Evolutionary conservation across 2,797 vertebrate species (phyloP).

Genomic region (Phyllotis vaccarum): DNA sequence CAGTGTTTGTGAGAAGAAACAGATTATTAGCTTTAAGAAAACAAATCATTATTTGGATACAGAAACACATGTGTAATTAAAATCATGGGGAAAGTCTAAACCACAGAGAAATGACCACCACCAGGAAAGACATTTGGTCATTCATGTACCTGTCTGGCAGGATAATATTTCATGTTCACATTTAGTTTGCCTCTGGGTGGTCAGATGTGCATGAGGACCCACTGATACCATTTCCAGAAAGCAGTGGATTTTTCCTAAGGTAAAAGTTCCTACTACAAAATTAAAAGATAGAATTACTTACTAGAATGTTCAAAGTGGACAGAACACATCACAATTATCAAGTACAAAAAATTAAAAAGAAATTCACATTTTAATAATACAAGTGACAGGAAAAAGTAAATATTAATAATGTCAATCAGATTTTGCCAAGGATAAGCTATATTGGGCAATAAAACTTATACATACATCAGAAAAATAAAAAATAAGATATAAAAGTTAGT

Average conservation of each 20-base stretch:
- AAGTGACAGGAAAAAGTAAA: neutral
- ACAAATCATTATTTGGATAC: neutral
- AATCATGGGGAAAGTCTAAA: neutral
- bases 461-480: neutral
- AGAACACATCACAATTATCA: neutral
- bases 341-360: neutral
- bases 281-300: neutral
- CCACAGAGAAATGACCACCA: neutral
- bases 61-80: neutral
- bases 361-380: neutral
- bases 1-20: neutral
- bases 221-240: neutral
- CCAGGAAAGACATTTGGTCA: neutral
- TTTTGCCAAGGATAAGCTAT: neutral
- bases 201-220: neutral
- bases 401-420: neutral
- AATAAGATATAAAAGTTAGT: neutral
- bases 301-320: neutral
- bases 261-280: conserved; percentile 18
- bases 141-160: neutral
- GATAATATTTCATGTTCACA: too few relatives aligned
- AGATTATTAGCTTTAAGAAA: neutral
- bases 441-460: neutral
- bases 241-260: neutral
- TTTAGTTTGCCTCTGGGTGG: neutral